Evolutionary conservation across 2,797 vertebrate genomes (phyloP).

Genomic region (Pseudotriccus pelzelni): DNA sequence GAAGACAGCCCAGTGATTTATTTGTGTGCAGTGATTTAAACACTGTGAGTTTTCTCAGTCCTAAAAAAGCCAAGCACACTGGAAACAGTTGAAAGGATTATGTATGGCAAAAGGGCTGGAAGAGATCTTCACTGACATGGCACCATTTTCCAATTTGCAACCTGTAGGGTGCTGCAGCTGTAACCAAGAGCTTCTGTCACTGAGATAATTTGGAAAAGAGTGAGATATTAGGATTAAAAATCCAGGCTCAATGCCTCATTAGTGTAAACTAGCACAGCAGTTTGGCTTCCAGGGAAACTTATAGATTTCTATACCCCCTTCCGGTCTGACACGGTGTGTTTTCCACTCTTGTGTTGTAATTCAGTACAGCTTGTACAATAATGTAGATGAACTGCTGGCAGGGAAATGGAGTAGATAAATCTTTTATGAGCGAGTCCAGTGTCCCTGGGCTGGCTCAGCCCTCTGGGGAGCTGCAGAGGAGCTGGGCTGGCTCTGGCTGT

Average conservation of each 20-base stretch:
- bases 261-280: neutral
- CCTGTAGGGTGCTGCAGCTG: neutral
- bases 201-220: neutral
- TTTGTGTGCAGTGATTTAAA: neutral
- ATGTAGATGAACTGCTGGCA: constrained; percentile 17
- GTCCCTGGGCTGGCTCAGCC: neutral
- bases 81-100: neutral
- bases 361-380: neutral
- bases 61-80: neutral
- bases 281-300: neutral
- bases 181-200: neutral
- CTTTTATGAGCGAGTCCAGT: neutral
- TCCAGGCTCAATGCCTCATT: neutral
- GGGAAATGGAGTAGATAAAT: constrained; percentile 32
- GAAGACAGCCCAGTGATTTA: neutral
- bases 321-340: neutral
- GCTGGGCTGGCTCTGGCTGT: neutral
- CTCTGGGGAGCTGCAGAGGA: neutral
- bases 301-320: neutral
- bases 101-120: neutral
- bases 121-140: neutral
- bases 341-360: constrained; percentile 5
- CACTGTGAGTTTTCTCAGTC: neutral
- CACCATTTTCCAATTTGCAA: neutral
- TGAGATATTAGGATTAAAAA: neutral